phyloP scores from a whole-genome alignment of 2,113 vertebrate genomes.

The Cebus imitator region DNA sequence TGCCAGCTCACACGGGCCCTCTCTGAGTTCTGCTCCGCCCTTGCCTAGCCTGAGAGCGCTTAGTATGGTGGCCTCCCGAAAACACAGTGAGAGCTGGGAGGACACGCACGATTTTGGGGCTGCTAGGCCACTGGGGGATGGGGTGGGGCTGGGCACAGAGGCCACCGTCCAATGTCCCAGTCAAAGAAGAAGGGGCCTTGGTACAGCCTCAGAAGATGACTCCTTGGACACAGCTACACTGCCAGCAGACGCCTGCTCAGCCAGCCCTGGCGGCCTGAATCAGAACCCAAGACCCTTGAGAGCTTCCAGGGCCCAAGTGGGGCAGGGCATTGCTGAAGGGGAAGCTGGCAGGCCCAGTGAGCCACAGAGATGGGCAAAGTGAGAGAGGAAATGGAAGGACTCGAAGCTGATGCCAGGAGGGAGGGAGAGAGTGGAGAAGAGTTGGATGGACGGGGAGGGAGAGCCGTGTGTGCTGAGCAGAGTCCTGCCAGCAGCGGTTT shows the following conservation, averaged over 20 bases:
- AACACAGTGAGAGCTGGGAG: not conserved
- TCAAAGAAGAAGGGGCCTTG: not conserved
- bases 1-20: not conserved
- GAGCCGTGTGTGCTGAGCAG: not conserved
- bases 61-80: not conserved
- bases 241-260: not conserved
- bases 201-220: constrained; percentile 13
- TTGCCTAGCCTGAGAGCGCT: not conserved
- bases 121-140: not conserved
- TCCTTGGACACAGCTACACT: not conserved
- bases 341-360: not conserved
- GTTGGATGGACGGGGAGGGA: not conserved
- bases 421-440: not conserved
- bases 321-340: not conserved
- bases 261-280: not conserved
- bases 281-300: constrained; percentile 20
- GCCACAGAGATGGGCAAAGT: constrained; percentile 10
- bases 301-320: not conserved
- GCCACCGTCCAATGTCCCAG: not conserved
- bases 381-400: constrained; percentile 6
- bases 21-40: not conserved
- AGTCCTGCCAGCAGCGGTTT: not conserved
- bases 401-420: not conserved
- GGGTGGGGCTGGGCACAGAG: not conserved
- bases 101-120: not conserved